A percentile compares a stretch with the other conserved stretches of the same genome.
These are phyloP conservation scores for Schrankia costaestrigalis DNA, from an alignment of 2,888 invertebrate genomes.

Conservation along the genomic window DNA sequence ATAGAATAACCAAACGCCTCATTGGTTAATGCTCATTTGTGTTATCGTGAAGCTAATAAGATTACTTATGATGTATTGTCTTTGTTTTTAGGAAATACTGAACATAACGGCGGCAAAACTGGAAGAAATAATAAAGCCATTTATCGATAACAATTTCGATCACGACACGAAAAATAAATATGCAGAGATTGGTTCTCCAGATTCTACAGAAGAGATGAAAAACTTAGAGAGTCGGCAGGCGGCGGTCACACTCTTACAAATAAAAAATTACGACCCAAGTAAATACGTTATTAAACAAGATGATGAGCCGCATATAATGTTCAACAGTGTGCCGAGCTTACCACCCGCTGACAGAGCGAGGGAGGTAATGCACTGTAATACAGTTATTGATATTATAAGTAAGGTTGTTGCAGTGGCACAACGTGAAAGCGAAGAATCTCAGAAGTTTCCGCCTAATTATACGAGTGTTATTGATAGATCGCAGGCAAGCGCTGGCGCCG, in stretches of 20 bases:
- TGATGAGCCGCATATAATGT: slow-evolving; percentile 78
- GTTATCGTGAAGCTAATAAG: slow-evolving; percentile 60
- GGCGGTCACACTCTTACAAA: slow-evolving; percentile 74
- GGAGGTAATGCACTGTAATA: slow-evolving; percentile 77
- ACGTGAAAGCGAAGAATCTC: slow-evolving; percentile 72
- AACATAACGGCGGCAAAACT: slow-evolving; percentile 80
- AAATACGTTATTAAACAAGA: slow-evolving; percentile 70
- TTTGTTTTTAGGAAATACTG: slow-evolving; percentile 80
- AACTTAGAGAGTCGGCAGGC: slow-evolving; percentile 76
- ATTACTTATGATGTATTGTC: slow-evolving; percentile 51
- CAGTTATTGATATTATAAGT: slow-evolving; percentile 76
- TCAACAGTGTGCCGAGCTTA: slow-evolving; percentile 80
- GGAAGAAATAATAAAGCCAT: slow-evolving; percentile 79
- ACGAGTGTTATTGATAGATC: slow-evolving; percentile 58
- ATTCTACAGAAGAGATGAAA: slow-evolving; percentile 78
- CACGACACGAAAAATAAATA: slow-evolving; percentile 59
- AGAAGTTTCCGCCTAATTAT: slow-evolving; percentile 59
- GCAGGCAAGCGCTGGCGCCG: slow-evolving; percentile 40
- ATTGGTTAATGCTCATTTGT: slow-evolving; percentile 64
- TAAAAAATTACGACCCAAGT: slow-evolving; percentile 75
- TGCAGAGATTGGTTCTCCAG: slow-evolving; percentile 70
- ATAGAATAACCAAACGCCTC: slow-evolving; percentile 56
- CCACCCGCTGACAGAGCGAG: slow-evolving; percentile 78
- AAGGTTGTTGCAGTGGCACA: slow-evolving; percentile 77
- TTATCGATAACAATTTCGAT: slow-evolving; percentile 60